Evolutionary conservation across 2,113 vertebrate species (phyloP).

Genomic region (Boleophthalmus pectinirostris): DNA sequence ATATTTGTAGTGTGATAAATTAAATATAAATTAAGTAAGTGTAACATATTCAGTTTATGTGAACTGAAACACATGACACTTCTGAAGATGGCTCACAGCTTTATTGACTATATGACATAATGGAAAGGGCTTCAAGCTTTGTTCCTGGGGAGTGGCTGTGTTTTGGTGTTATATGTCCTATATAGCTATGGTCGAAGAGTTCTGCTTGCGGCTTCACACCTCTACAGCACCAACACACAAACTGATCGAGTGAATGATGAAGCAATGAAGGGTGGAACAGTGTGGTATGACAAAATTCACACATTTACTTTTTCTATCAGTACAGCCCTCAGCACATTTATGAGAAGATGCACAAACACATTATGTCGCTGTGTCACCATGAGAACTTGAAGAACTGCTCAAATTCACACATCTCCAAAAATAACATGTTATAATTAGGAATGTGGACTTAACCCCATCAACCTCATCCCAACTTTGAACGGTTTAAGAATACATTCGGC

Average conservation of each 20-base stretch:
- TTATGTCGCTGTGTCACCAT: not conserved
- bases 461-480: not conserved
- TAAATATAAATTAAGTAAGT: no score
- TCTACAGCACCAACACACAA: conserved; percentile 21
- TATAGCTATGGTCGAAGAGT: not conserved
- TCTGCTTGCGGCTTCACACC: conserved; percentile 68
- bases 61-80: no score
- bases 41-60: no score
- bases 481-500: not conserved
- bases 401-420: conserved; percentile 3
- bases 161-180: not conserved
- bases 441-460: not conserved
- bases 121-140: conserved; percentile 24
- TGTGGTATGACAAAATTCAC: conserved; percentile 50
- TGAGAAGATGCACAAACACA: not conserved
- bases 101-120: not conserved
- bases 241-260: conserved; percentile 12
- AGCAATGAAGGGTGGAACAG: conserved; percentile 46
- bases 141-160: conserved; percentile 15
- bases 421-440: not conserved
- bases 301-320: conserved; percentile 18
- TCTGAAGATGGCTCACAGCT: no score
- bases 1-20: no score
- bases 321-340: conserved; percentile 1
- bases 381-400: not conserved